A percentile compares a stretch with the other conserved stretches of the same genome.
Conservation (phyloP, 2,888 invertebrate species). For the Hedychridium roseum region DNA sequence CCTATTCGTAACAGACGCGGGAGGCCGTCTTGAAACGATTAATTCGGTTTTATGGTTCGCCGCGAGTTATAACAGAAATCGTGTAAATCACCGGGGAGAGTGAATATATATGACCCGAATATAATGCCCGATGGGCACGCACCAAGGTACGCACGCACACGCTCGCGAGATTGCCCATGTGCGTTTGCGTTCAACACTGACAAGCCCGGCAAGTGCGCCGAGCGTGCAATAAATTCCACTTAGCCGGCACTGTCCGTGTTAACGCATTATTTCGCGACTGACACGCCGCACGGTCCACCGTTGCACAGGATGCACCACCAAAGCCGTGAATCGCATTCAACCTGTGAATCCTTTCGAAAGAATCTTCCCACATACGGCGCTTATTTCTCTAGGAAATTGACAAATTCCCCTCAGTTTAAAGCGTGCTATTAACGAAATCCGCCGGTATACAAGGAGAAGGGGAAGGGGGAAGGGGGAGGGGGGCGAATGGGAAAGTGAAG, state of each 20-base stretch:
- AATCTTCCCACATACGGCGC: no score
- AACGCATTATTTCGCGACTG: slow-evolving; percentile 19
- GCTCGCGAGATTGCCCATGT: slow-evolving; percentile 9
- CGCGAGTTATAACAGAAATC: slow-evolving; percentile 34
- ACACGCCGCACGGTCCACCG: no score
- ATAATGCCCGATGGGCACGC: slow-evolving; percentile 9
- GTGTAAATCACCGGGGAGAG: slow-evolving; percentile 34
- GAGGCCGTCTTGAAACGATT: slow-evolving; percentile 39
- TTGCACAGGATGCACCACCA: no score
- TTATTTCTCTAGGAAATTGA: no score
- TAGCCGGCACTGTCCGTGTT: slow-evolving; percentile 30
- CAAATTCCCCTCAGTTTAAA: no score
- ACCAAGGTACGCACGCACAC: slow-evolving; percentile 19
- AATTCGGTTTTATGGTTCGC: slow-evolving; percentile 45
- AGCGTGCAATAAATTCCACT: slow-evolving; percentile 46
- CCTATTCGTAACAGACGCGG: slow-evolving; percentile 34
- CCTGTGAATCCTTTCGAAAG: no score
- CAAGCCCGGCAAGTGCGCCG: slow-evolving; percentile 35
- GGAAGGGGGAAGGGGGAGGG: not conserved
- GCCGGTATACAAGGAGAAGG: not conserved
- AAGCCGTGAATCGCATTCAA: no score
- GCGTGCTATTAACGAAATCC: no score
- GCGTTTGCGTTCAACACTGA: slow-evolving; percentile 22
- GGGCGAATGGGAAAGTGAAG: no score
- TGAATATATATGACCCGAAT: slow-evolving; percentile 18